A percentile compares a stretch with the other conserved stretches of the same genome.
Conservation (phyloP, 92 coral and sea anemone species). For the Desmophyllum pertusum region DNA sequence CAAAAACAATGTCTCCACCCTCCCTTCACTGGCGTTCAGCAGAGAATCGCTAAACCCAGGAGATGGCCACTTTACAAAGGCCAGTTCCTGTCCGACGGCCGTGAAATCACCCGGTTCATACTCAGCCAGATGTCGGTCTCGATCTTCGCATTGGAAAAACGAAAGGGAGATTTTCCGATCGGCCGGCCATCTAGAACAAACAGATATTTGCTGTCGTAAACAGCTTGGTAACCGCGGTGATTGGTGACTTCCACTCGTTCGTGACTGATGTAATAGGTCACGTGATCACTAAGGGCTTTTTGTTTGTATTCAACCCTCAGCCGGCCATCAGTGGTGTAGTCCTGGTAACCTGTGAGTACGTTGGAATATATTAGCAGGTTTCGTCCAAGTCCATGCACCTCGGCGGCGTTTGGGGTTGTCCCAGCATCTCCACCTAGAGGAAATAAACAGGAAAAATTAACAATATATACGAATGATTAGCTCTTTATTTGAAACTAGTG, state of each 20-base stretch:
- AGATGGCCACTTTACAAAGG: constrained; percentile 3
- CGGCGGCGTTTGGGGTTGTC: not conserved
- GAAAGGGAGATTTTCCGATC: too few species aligned
- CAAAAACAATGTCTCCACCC: too few species aligned
- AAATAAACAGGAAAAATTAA: not conserved
- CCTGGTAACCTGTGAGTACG: constrained; percentile 13
- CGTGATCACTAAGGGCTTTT: constrained; percentile 23
- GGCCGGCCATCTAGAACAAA: not conserved
- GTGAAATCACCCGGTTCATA: not conserved
- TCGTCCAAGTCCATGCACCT: not conserved
- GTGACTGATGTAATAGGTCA: constrained; percentile 23
- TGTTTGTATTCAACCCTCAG: not conserved
- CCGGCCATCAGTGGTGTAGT: constrained; percentile 12
- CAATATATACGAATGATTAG: too few species aligned
- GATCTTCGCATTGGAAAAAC: not conserved
- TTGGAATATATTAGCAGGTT: constrained; percentile 9
- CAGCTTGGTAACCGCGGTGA: constrained; percentile 31
- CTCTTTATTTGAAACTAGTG: too few species aligned
- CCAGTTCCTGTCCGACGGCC: not conserved
- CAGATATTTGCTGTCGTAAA: constrained; percentile 28
- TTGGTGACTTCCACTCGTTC: constrained; percentile 29
- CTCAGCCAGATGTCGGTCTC: constrained; percentile 10
- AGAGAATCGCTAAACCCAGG: not conserved
- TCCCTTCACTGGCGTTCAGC: not conserved
- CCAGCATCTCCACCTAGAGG: not conserved